A percentile compares a stretch with the other conserved stretches of the same genome.
Evolutionary conservation across 2,888 invertebrate genomes (phyloP).

Genomic region (Thymelicus lineola): DNA sequence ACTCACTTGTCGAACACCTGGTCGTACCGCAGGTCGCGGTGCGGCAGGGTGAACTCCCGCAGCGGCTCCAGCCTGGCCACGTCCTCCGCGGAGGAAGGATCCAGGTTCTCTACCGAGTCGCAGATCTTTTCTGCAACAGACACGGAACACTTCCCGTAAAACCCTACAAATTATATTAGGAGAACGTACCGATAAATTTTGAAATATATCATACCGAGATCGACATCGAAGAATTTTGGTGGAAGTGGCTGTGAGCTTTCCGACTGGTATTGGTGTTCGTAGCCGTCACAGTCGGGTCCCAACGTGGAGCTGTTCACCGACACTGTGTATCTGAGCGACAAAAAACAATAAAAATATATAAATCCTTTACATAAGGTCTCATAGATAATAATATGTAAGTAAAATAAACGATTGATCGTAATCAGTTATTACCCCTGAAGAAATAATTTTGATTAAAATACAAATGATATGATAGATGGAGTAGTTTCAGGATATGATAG

Average conservation of each 20-base stretch:
- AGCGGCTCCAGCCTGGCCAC: conserved; percentile 66
- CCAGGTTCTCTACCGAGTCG: conserved; percentile 50
- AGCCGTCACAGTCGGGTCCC: conserved; percentile 64
- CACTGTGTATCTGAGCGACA: conserved; percentile 64
- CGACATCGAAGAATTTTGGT: conserved; percentile 53
- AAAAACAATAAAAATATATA: too few relatives aligned
- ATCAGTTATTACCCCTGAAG: too few relatives aligned
- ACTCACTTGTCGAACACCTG: conserved; percentile 49
- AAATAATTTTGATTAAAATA: too few relatives aligned
- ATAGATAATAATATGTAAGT: too few relatives aligned
- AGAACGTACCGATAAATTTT: neutral
- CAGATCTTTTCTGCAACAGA: conserved; percentile 57
- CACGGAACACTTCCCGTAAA: neutral
- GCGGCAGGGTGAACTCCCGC: conserved; percentile 65
- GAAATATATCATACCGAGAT: conserved; percentile 53
- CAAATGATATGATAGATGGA: too few relatives aligned
- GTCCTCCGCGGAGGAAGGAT: conserved; percentile 47
- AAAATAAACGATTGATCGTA: too few relatives aligned
- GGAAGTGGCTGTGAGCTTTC: conserved; percentile 46
- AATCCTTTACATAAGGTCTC: too few relatives aligned
- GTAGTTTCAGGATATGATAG: too few relatives aligned
- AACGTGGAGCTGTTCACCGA: conserved; percentile 70
- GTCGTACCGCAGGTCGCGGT: conserved; percentile 61
- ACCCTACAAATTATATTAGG: neutral
- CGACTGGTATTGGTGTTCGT: conserved; percentile 65